Evolutionary conservation across 2,113 vertebrate genomes (phyloP), one percentile per base, ranked within the genome.

Genomic region (Aegotheles bennettii): DNA sequence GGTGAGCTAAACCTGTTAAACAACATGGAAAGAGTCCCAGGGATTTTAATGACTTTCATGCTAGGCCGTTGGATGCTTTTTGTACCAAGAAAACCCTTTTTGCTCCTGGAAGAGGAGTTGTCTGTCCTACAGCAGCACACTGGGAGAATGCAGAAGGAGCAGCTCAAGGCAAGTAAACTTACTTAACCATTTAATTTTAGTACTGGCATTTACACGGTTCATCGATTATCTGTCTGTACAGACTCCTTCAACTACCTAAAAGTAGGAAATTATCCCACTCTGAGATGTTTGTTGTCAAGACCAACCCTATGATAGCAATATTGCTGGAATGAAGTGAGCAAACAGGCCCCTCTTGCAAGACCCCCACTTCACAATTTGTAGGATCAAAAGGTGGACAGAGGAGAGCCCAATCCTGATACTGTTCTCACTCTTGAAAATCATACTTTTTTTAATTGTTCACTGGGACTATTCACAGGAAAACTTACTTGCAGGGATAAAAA

Each of bases 101-200:
- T 8, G 1, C 13, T 86, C 60, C 78, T 90, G 8, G 70, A 82
- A 68, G 12, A 26, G 6, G 24, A 45, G 45, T 3, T 81, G 35
- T 33, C 61, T 85, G 38, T 91, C 67, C 87, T 48, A 21, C 7
- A 50, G 45, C 71, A 92, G 76, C 53, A 48, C 31, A 25, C 18
- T 8, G 51, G 68, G 51, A 87, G 29, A 91, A 64, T 2, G 40
- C 28, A 94, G 77, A 63, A 81, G 57, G 9, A 70, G 42, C 47
- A 91, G 24, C 29, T 3, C 33, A 31, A 63, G 38, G 51, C 80
- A 77, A 80, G 38, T 10, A 77, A 80, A 59, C 33, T 90, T 81
- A 76, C 89, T 96, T 95, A 93, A 87, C 59, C 47, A 23, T 93
- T 89, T 94, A 28, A 87, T 83, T 84, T 87, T 87, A 56, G 29